Percentiles rank a stretch among this genome's conserved stretches.
phyloP scores from a whole-genome alignment of 2,888 invertebrate genomes.

The Julus scanicus region DNA sequence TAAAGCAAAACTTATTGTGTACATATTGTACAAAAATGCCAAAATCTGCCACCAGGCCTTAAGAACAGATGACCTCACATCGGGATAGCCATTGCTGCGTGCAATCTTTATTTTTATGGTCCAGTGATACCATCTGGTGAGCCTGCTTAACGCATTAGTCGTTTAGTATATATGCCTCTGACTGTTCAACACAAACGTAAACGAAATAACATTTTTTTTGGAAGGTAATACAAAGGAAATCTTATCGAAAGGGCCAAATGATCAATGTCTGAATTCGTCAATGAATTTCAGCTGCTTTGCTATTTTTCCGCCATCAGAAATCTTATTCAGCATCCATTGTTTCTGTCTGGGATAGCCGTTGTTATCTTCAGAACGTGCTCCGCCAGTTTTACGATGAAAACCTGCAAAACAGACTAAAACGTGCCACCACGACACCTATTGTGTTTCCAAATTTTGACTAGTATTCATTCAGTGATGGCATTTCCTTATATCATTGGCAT shows the following conservation, averaged over 20 bases:
- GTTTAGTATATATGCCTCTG: neutral
- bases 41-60: neutral
- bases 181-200: neutral
- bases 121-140: neutral
- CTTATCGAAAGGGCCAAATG: neutral
- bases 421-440: neutral
- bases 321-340: neutral
- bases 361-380: neutral
- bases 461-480: no score
- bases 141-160: neutral
- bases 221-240: neutral
- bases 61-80: neutral
- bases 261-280: conserved; percentile 9
- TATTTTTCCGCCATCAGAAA: neutral
- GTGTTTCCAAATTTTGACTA: no score
- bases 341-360: neutral
- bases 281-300: neutral
- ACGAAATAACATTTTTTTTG: neutral
- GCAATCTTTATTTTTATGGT: conserved; percentile 8
- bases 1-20: no score
- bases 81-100: neutral
- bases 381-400: neutral
- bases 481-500: neutral
- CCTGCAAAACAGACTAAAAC: neutral
- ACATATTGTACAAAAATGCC: no score